Percentiles rank a stretch among this genome's conserved stretches.
Conservation (phyloP, 2,888 invertebrate species). For the Polymixis lichenea region DNA sequence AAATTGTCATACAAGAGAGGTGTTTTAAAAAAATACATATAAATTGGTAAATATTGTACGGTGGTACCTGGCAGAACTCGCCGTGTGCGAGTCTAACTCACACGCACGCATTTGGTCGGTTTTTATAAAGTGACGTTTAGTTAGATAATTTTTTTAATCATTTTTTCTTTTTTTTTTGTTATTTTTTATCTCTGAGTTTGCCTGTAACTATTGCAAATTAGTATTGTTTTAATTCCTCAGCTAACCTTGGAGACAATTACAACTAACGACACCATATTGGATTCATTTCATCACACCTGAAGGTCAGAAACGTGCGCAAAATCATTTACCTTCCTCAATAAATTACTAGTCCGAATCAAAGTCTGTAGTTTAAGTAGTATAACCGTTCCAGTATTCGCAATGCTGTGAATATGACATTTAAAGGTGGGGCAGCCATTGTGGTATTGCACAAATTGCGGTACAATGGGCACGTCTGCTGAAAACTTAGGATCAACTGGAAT, state of each 20-base stretch:
- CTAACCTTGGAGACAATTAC: slow-evolving; percentile 6
- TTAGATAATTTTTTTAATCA: no score
- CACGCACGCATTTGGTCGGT: no score
- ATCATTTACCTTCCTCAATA: slow-evolving; percentile 15
- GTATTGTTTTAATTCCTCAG: no score
- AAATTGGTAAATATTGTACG: no score
- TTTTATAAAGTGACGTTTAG: no score
- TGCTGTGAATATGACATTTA: slow-evolving; percentile 34
- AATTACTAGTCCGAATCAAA: slow-evolving; percentile 24
- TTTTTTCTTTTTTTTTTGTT: no score
- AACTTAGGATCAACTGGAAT: background rate
- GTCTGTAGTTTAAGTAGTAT: slow-evolving; percentile 56
- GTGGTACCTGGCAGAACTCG: no score
- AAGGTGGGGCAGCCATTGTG: slow-evolving; percentile 37
- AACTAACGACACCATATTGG: slow-evolving; percentile 26
- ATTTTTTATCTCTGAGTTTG: no score
- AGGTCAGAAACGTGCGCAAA: slow-evolving; percentile 31
- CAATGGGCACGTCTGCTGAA: background rate
- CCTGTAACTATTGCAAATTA: no score
- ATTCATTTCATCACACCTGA: background rate
- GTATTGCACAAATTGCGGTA: background rate
- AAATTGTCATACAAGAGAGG: no score
- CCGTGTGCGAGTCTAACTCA: no score
- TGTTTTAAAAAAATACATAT: no score
- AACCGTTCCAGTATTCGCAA: slow-evolving; percentile 37